Evolutionary conservation across 2,888 invertebrate genomes (phyloP).

Genomic region (Dicroscelio sp.): DNA sequence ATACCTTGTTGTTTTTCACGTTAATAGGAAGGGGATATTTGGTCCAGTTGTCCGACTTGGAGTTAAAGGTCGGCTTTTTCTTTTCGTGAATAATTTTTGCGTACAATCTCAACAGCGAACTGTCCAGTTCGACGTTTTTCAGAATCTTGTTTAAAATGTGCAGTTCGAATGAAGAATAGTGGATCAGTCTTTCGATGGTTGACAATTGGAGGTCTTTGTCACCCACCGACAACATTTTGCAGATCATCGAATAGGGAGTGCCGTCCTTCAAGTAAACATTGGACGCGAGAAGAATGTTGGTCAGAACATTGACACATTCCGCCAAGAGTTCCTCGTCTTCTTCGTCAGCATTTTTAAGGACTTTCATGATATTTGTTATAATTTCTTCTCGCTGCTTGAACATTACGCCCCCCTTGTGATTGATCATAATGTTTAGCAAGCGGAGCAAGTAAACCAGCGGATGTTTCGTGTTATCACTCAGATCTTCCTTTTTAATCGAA

Average conservation of each 20-base stretch:
- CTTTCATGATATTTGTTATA: slow-evolving; percentile 92
- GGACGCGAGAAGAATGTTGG: slow-evolving; percentile 91
- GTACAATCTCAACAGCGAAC: slow-evolving; percentile 92
- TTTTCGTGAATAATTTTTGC: slow-evolving; percentile 94
- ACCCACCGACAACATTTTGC: slow-evolving; percentile 93
- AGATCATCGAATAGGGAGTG: slow-evolving; percentile 94
- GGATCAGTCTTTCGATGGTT: slow-evolving; percentile 94
- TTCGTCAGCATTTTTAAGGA: slow-evolving; percentile 85
- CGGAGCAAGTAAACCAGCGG: slow-evolving; percentile 91
- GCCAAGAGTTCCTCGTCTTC: slow-evolving; percentile 80
- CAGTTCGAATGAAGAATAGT: slow-evolving; percentile 94
- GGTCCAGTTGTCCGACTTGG: slow-evolving; percentile 93
- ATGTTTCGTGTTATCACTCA: slow-evolving; percentile 62
- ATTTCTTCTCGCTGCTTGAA: slow-evolving; percentile 93
- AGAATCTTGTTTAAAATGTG: slow-evolving; percentile 94
- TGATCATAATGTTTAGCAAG: slow-evolving; percentile 92
- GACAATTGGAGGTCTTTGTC: slow-evolving; percentile 93
- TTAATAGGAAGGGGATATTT: slow-evolving; percentile 92
- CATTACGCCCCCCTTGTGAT: slow-evolving; percentile 93
- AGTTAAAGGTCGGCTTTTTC: slow-evolving; percentile 93
- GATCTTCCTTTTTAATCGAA: slow-evolving; percentile 84
- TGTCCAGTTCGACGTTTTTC: slow-evolving; percentile 92
- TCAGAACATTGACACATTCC: slow-evolving; percentile 85
- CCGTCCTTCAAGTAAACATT: slow-evolving; percentile 94
- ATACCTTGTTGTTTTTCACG: slow-evolving; percentile 89